Evolutionary conservation across 2,888 invertebrate species (phyloP).

Genomic region (Ectemnius lituratus): DNA sequence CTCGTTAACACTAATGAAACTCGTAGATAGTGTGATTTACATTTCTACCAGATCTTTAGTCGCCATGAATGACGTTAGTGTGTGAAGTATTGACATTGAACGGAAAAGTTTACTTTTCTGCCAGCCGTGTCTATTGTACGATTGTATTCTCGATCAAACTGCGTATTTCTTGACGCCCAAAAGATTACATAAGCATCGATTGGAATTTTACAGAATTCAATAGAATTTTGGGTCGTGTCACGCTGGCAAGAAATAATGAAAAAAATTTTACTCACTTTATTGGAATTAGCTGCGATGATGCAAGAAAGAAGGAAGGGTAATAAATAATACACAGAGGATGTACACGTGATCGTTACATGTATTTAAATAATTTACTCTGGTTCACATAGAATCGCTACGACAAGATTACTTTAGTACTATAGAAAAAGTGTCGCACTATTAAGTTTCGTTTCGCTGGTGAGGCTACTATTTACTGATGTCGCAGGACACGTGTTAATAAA

Average conservation of each 20-base stretch:
- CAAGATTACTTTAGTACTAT: slow-evolving; percentile 13
- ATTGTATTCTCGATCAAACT: neutral
- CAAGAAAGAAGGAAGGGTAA: neutral
- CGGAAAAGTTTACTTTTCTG: neutral
- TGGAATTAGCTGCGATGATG: neutral
- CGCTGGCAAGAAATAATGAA: neutral
- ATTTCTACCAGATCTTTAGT: no score
- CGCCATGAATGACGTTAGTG: no score
- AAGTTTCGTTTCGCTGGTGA: slow-evolving; percentile 37
- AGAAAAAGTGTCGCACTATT: neutral
- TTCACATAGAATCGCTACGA: slow-evolving; percentile 42
- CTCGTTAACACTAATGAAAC: no score
- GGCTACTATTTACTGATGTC: slow-evolving; percentile 34
- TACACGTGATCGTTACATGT: slow-evolving; percentile 21
- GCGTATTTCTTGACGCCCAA: no score
- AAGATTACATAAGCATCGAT: no score
- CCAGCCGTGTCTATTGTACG: no score
- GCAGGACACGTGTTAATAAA: slow-evolving; percentile 47
- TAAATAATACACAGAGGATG: neutral
- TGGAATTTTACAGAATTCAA: no score
- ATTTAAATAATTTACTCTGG: slow-evolving; percentile 62
- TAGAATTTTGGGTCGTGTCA: neutral
- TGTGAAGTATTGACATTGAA: no score
- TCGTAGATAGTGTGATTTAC: no score
- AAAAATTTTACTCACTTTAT: neutral